Base-by-base conservation (phyloP, 2,113 vertebrate genomes). In the Indri indri region DNA sequence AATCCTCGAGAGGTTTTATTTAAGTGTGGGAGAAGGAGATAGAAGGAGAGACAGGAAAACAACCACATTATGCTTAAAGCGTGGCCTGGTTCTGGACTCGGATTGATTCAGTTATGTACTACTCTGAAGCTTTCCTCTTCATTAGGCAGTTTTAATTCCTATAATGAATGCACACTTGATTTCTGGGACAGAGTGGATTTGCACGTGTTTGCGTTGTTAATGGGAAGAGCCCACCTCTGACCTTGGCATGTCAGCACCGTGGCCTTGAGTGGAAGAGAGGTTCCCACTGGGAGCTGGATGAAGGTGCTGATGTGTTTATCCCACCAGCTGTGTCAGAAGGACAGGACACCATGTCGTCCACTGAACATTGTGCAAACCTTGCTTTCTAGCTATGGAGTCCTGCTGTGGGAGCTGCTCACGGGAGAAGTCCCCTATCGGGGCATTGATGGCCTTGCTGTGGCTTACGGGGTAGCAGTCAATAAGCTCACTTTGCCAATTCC, bases 341-440 rank as follows among this genome's bases (percentile, higher is more conserved):
- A 52, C 87, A 91, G 63, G 95, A 93, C 97, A 91, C 32, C 6
- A 42, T 74, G n/a, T 59, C 88, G 96, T 88, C 71, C 34, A 50
- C 76, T 8, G 88, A 45, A 88, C 86, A 34, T 37, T 1, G 20
- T 12, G 65, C 25, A 42, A 96, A 83, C 88, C 95, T 98, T 86
- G 96, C 83, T 96, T 98, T 98, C 34, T 97, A 99, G 99, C 97
- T 99, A 99, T 1, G 99, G 99, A 32, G 99, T 99, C 52, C 98
- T 99, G 98, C 99, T 99, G 90, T 99, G 99, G 99, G 99, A 99
- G 98, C 98, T 99, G 98, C 98, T 99, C 97, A 99, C 99, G 0
- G 99, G 99, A 91, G 99, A 99, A 97, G 99, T 99, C 83, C 99
- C 99, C 2, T 99, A 99, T 92, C 99, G 99, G 32, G 99, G 99